phyloP scores from a whole-genome alignment of 2,797 vertebrate species.

The Silurus lanzhouensis region DNA sequence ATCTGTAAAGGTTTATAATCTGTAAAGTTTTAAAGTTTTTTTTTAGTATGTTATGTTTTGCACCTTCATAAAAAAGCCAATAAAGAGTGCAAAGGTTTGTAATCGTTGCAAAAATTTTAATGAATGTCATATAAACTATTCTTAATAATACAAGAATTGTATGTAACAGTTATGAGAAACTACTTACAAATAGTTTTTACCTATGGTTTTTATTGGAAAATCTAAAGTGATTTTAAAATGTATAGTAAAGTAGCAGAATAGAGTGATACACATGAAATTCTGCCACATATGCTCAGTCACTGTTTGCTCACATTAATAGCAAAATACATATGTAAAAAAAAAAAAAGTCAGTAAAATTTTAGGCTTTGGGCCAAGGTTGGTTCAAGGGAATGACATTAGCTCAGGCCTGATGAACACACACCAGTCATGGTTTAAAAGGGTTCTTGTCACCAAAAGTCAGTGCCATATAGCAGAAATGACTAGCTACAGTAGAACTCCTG shows the following conservation, averaged over 20 bases:
- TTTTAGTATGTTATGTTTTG: too few relatives aligned
- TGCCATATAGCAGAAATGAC: conserved; percentile 50
- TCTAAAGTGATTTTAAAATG: too few relatives aligned
- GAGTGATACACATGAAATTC: too few relatives aligned
- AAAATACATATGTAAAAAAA: neutral
- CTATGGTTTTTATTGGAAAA: neutral
- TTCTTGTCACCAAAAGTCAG: conserved; percentile 56
- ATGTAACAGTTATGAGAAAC: neutral
- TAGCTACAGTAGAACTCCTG: conserved; percentile 50
- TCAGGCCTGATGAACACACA: conserved; percentile 49
- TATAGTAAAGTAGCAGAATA: too few relatives aligned
- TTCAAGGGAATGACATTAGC: neutral
- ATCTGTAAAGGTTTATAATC: too few relatives aligned
- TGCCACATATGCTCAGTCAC: neutral
- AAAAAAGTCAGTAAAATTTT: neutral
- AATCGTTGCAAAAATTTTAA: too few relatives aligned
- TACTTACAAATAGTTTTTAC: neutral
- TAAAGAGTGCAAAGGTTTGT: too few relatives aligned
- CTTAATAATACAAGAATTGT: neutral
- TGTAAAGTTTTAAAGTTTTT: too few relatives aligned
- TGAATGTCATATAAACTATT: neutral
- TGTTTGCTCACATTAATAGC: neutral
- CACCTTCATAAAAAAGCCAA: too few relatives aligned
- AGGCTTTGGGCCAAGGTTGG: neutral
- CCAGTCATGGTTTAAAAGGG: conserved; percentile 55